These are phyloP conservation scores for Dunckerocampus dactyliophorus DNA, from an alignment of 2,113 vertebrate species.

Conservation along the genomic window DNA sequence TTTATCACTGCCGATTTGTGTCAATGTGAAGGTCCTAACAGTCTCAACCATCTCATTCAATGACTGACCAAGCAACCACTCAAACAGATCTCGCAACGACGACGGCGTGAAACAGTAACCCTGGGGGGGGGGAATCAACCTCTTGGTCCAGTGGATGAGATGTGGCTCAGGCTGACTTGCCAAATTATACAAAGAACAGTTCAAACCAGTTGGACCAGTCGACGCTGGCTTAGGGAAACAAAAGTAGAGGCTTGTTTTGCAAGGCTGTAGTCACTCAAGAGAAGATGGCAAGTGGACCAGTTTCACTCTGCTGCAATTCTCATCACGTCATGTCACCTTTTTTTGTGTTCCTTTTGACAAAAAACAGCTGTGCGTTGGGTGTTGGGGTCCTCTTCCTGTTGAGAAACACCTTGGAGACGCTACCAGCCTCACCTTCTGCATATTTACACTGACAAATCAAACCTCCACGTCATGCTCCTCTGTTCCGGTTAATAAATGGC, in stretches of 20 bases:
- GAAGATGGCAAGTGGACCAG: background rate
- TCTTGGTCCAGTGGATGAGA: too few relatives aligned
- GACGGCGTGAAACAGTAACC: background rate
- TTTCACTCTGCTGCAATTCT: background rate
- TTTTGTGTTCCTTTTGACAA: background rate
- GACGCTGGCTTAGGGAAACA: conserved; percentile 30
- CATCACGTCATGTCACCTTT: background rate
- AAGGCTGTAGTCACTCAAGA: background rate
- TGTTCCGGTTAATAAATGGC: too few relatives aligned
- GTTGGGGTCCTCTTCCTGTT: background rate
- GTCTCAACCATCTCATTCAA: background rate
- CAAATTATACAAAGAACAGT: conserved; percentile 45
- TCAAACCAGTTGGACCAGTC: conserved; percentile 59
- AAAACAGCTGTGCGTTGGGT: background rate
- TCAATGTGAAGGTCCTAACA: background rate
- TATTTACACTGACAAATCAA: background rate
- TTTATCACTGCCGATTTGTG: background rate
- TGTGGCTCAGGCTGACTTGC: too few relatives aligned
- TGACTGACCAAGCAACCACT: background rate
- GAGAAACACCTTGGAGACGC: background rate
- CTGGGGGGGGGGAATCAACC: background rate
- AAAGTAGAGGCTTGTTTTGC: conserved; percentile 9
- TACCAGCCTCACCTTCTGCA: background rate
- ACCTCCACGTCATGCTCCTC: too few relatives aligned
- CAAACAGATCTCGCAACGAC: background rate